Conservation (phyloP, 2,888 invertebrate genomes). For the Andrena hattorfiana region DNA sequence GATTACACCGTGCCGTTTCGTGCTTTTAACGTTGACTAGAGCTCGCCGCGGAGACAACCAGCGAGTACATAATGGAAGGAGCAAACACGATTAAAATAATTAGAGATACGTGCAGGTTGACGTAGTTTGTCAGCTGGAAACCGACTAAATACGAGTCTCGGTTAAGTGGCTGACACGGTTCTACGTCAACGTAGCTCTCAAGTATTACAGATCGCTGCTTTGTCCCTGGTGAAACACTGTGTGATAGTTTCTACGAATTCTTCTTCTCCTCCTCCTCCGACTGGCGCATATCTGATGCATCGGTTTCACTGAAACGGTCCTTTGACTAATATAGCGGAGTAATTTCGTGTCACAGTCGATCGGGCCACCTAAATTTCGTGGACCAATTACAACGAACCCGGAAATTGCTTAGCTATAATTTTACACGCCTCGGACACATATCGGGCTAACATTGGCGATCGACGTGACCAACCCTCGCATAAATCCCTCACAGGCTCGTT, state of each 20-base stretch:
- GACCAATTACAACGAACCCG: slow-evolving; percentile 8
- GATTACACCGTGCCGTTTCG: not conserved
- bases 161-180: slow-evolving; percentile 17
- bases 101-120: slow-evolving; percentile 41
- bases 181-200: not conserved
- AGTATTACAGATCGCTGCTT: slow-evolving; percentile 9
- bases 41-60: slow-evolving; percentile 5
- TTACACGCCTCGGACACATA: slow-evolving; percentile 1
- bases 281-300: not conserved
- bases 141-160: slow-evolving; percentile 32
- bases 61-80: slow-evolving; percentile 42
- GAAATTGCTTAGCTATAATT: slow-evolving; percentile 10
- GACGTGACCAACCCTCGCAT: slow-evolving; percentile 15
- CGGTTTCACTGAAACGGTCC: not conserved
- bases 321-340: not conserved
- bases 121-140: slow-evolving; percentile 21
- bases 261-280: too few relatives aligned
- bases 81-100: slow-evolving; percentile 62
- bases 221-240: too few relatives aligned
- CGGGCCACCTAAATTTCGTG: not conserved
- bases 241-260: too few relatives aligned
- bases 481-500: slow-evolving; percentile 11
- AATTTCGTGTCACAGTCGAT: slow-evolving; percentile 20
- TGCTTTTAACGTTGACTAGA: slow-evolving; percentile 38
- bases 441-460: not conserved